Base-by-base conservation (phyloP, 2,113 vertebrate genomes). In the Potamarius usumacintae region DNA sequence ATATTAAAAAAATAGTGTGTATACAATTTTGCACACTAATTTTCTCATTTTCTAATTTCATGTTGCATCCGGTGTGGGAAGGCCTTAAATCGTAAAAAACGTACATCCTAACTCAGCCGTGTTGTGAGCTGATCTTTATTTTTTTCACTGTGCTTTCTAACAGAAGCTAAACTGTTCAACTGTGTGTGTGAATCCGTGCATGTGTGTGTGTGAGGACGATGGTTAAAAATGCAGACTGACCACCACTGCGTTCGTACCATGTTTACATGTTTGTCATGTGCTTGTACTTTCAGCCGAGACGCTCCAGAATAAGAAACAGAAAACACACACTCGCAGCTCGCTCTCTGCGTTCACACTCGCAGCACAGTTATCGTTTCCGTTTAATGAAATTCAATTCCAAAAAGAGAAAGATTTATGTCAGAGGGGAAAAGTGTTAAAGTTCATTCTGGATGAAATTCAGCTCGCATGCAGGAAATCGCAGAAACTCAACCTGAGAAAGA, bases 191-290 rank as follows among this genome's bases (percentile, higher is more conserved):
- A 63, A 58, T 62, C 17, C 48, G 58, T 82, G 30, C 63, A 18
- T 82, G 79, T 82, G 57, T 82, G 55, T 60, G 79, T 82, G 80
- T 82, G 80, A 52, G 50, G 4, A 12, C 63, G 60, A 9, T 5
- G 20, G 12, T 50, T 42, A 53, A n/a, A 78, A 78, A 55, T 79
- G 57, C 18, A n/a, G 3, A 27, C 52, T 42, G 42, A 42, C 42
- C 14, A 34, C 15, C 67, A 14, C 12, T 17, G 52, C 17, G 52
- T 57, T 55, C 52, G 7, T 79, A 79, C 52, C 52, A 55, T 79
- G 77, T 79, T 79, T 79, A 79, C 77, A 79, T 79, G 77, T 34
- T 78, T 79, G 77, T 79, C 77, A 79, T 79, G 77, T 79, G 77
- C 25, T 10, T 52, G 52, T 6, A 27, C 30, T 42, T 79, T 79